A percentile compares a stretch with the other conserved stretches of the same genome.
Conservation (phyloP, 2,113 vertebrate genomes). For the Grantiella picta region DNA sequence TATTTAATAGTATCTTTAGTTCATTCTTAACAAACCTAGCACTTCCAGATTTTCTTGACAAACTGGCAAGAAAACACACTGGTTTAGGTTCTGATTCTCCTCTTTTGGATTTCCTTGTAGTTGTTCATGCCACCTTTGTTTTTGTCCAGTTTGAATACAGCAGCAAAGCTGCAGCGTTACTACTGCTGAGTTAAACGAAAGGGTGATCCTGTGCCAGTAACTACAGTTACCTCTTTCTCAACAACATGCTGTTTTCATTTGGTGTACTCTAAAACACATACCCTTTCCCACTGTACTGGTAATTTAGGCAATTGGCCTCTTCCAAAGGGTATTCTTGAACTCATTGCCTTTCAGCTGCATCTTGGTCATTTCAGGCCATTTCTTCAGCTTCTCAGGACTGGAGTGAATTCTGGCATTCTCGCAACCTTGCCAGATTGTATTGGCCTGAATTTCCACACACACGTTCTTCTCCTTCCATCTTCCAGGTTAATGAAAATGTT, state of each 20-base stretch:
- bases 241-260: fast-evolving
- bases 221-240: background rate
- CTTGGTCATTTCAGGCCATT: background rate
- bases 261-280: background rate
- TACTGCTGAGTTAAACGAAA: background rate
- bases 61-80: background rate
- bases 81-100: background rate
- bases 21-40: background rate
- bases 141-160: background rate
- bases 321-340: background rate
- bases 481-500: background rate
- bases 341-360: background rate
- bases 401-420: background rate
- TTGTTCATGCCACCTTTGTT: background rate
- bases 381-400: background rate
- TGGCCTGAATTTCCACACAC: background rate
- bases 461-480: background rate
- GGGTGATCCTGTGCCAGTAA: background rate
- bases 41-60: background rate
- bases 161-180: background rate
- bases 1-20: background rate
- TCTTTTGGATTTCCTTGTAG: background rate
- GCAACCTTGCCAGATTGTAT: background rate
- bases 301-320: background rate
- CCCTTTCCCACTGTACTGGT: background rate